phyloP scores from a whole-genome alignment of 2,113 vertebrate genomes.

The Ondatra zibethicus region DNA sequence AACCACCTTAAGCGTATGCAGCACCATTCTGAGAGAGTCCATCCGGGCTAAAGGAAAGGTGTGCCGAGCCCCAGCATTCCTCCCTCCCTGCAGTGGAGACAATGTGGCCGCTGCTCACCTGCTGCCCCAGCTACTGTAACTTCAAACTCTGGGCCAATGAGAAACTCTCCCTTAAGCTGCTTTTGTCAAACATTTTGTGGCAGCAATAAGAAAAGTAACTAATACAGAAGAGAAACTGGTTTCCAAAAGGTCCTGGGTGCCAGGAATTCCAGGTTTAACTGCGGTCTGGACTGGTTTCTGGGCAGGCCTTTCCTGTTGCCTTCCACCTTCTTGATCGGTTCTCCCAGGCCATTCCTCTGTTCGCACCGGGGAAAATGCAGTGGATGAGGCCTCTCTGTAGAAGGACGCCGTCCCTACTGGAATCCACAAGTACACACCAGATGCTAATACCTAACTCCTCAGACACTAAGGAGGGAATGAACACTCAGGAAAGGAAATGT shows the following conservation, averaged over 20 bases:
- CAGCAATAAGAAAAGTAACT: neutral
- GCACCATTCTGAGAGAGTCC: neutral
- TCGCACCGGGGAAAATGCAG: neutral
- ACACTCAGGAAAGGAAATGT: neutral
- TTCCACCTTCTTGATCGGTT: neutral
- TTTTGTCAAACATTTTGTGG: neutral
- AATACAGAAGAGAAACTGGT: too few relatives aligned
- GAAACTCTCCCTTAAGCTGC: neutral
- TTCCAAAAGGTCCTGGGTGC: neutral
- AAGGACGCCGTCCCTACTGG: neutral
- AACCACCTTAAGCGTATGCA: too few relatives aligned
- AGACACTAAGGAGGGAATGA: neutral
- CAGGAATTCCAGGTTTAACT: neutral
- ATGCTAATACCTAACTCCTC: neutral
- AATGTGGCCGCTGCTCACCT: too few relatives aligned
- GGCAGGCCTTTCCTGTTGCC: neutral
- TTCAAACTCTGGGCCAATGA: neutral
- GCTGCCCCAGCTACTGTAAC: too few relatives aligned
- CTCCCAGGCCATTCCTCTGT: neutral
- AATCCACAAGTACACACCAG: neutral
- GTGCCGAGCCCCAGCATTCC: too few relatives aligned
- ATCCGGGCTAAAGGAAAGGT: neutral
- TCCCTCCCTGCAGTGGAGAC: neutral
- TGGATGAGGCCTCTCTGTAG: neutral
- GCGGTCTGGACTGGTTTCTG: neutral